Base-by-base conservation (phyloP, 1,140 invertebrate species). In the Homalodisca vitripennis region DNA sequence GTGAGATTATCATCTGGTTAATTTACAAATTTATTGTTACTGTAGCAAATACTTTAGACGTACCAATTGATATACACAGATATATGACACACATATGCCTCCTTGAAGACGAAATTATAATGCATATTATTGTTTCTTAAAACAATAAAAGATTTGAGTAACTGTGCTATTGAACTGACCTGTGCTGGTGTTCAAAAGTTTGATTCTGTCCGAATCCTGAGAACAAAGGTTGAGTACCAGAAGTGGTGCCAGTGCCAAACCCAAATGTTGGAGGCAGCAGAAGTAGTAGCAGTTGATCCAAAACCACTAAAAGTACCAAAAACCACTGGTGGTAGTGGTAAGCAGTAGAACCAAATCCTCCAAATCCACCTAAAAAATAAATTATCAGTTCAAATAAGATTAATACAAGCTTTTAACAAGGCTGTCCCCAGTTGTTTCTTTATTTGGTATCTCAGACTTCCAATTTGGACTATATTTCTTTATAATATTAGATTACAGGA, bases 221-320 rank as follows among this genome's bases (percentile, higher is more conserved):
- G 70, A 77, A 76, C 14, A 77, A 68, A 34, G 71, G 32, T 20
- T 71, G 27, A 31, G 73, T 71, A 0, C 71, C 67, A 3, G 73
- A 70, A 2, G 70, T 63, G 1, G 72, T 62, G 26, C 64, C 32
- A 14, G 71, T 67, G 51, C 73, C 74, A 71, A 74, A 75, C 46
- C 71, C 73, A 67, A 67, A 74, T 64, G 27, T 51, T 34, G 51
- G 67, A 70, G n/a, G 41, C 65, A 51, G 46, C 30, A 17, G 66
- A 60, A 13, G 74, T 78, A 24, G 79, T 75, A 34, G 76, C 74
- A n/a, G n/a, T 51, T 57, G 82, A 75, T 10, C 85, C 85, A 78
- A 86, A 86, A 24, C 79, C 78, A 24, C 85, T 83, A 79, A 87
- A 87, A 13, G 82, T 82, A 47, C 82, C 80, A n/a, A 26, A 78